These are phyloP conservation scores for Priocnemis perturbator DNA, from an alignment of 2,888 invertebrate species.

Conservation along the genomic window DNA sequence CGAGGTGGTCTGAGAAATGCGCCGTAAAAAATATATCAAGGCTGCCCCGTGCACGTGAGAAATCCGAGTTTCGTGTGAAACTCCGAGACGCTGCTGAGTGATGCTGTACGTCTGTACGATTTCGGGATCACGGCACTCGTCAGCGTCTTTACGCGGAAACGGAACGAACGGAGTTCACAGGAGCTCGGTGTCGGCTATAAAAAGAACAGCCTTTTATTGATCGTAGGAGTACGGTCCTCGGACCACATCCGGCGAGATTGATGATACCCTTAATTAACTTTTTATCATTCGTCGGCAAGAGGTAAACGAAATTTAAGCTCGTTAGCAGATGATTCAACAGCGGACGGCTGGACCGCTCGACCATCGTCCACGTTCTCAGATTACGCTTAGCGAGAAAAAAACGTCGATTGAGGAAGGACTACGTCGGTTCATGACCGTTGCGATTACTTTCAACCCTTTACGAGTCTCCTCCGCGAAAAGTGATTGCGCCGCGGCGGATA, in stretches of 20 bases:
- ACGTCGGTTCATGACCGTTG: neutral
- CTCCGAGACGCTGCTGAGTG: too few relatives aligned
- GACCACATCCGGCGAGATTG: conserved; percentile 2
- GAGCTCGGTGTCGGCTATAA: too few relatives aligned
- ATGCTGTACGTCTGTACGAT: too few relatives aligned
- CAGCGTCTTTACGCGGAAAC: too few relatives aligned
- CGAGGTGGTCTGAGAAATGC: conserved; percentile 39
- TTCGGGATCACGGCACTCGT: too few relatives aligned
- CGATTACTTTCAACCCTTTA: conserved; percentile 15
- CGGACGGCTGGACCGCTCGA: conserved; percentile 29
- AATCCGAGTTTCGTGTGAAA: conserved; percentile 37
- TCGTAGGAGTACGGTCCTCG: conserved; percentile 5
- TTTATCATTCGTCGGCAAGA: conserved; percentile 9
- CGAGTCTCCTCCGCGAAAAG: too few relatives aligned
- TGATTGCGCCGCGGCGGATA: too few relatives aligned
- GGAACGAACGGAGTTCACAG: too few relatives aligned
- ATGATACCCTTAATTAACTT: conserved; percentile 34
- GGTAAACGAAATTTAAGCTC: conserved; percentile 43
- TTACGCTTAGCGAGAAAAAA: conserved; percentile 37
- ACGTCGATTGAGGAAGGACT: conserved; percentile 7
- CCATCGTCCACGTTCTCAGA: conserved; percentile 43
- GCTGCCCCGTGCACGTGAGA: conserved; percentile 31
- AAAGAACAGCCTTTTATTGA: too few relatives aligned
- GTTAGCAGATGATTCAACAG: conserved; percentile 49
- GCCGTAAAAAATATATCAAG: conserved; percentile 29